Evolutionary conservation across 2,113 vertebrate species (phyloP).

Genomic region (Melospiza melodia): DNA sequence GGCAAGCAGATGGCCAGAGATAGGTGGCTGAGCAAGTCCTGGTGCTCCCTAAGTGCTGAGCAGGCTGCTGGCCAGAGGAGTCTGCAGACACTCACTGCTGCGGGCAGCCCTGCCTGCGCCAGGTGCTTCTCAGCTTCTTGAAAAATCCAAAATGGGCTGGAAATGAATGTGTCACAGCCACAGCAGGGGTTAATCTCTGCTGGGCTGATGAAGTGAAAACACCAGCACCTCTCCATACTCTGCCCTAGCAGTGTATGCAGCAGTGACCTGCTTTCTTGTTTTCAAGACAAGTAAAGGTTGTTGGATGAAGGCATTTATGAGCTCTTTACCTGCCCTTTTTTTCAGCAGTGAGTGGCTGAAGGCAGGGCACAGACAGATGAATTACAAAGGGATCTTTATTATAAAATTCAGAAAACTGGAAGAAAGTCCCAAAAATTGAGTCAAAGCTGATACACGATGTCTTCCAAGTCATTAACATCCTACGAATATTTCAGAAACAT

Average conservation of each 20-base stretch:
- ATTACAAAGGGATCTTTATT: not conserved
- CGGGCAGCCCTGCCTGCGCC: not conserved
- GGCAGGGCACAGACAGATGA: not conserved
- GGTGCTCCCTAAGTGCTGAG: not conserved
- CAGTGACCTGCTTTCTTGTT: not conserved
- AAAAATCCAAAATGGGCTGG: not conserved
- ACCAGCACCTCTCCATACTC: not conserved
- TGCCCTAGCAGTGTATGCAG: not conserved
- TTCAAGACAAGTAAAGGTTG: not conserved
- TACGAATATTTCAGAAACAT: not conserved
- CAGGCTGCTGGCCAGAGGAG: not conserved
- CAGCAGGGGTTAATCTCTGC: not conserved
- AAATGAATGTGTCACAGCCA: not conserved
- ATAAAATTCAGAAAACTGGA: not conserved
- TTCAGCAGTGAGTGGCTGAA: not conserved
- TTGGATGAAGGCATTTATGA: not conserved
- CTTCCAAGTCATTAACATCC: conserved; percentile 14
- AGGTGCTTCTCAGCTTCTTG: not conserved
- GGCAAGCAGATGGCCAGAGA: not conserved
- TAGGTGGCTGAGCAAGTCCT: not conserved
- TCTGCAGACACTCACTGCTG: not conserved
- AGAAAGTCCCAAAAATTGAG: not conserved
- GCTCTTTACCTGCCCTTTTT: not conserved
- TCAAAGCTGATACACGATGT: not conserved
- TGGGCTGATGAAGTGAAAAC: not conserved